Evolutionary conservation across 2,797 vertebrate genomes (phyloP).

Genomic region (Hirundo rustica): DNA sequence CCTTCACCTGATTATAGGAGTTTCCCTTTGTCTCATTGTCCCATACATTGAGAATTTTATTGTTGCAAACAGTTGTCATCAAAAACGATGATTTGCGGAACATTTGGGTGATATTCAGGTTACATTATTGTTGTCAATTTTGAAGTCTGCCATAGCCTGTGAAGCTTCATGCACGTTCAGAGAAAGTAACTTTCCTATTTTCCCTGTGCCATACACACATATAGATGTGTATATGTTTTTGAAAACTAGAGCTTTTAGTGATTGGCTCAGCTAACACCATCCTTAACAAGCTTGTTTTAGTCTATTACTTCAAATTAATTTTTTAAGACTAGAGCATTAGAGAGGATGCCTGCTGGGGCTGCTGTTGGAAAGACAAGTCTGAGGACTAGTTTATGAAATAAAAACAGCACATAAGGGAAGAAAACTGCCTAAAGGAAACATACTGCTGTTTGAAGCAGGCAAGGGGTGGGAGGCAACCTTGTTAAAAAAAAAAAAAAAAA

Average conservation of each 20-base stretch:
- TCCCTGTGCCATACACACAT: not conserved
- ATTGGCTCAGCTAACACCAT: slow-evolving; percentile 16
- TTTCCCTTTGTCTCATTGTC: not conserved
- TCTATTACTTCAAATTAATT: slow-evolving; percentile 65
- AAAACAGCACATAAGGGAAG: slow-evolving; percentile 58
- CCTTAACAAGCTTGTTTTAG: slow-evolving; percentile 54
- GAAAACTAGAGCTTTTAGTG: slow-evolving; percentile 8
- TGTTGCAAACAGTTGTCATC: not conserved
- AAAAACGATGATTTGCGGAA: not conserved
- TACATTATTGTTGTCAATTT: not conserved
- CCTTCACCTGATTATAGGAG: not conserved
- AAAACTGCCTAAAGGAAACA: slow-evolving; percentile 58
- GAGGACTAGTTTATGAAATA: slow-evolving; percentile 23
- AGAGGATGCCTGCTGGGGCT: slow-evolving; percentile 43
- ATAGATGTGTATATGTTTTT: not conserved
- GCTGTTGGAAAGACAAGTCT: slow-evolving; percentile 42
- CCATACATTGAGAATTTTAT: not conserved
- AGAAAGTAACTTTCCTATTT: not conserved
- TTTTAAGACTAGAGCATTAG: slow-evolving; percentile 55
- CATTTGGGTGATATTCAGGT: not conserved
- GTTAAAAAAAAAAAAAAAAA: not conserved
- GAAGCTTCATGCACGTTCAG: not conserved
- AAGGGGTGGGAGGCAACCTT: slow-evolving; percentile 2
- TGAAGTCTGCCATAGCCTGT: not conserved
- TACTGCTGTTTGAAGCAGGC: not conserved